Evolutionary conservation across 2,113 vertebrate genomes (phyloP).

Genomic region (Oenanthe melanoleuca): DNA sequence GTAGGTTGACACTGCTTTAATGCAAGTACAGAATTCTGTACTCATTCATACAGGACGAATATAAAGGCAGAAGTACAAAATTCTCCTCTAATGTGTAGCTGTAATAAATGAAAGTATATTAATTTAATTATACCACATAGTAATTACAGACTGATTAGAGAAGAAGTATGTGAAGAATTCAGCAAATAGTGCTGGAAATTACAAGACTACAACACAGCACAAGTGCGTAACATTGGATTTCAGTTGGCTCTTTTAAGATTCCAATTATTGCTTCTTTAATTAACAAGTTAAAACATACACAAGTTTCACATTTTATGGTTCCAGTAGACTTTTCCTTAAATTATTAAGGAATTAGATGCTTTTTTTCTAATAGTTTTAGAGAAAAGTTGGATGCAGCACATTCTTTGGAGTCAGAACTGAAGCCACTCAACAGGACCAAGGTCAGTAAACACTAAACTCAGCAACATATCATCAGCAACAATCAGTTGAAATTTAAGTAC

Average conservation of each 20-base stretch:
- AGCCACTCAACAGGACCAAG: neutral
- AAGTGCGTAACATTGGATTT: neutral
- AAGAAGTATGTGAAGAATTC: neutral
- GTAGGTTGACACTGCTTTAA: neutral
- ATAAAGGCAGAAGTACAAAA: conserved; percentile 30
- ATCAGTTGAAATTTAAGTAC: neutral
- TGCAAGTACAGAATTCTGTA: neutral
- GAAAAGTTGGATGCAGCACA: neutral
- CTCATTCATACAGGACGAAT: neutral
- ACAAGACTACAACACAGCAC: neutral
- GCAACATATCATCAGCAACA: neutral
- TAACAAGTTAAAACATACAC: conserved; percentile 49
- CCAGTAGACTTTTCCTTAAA: conserved; percentile 42
- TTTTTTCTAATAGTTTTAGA: neutral
- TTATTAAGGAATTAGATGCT: conserved; percentile 30
- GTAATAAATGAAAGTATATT: conserved; percentile 52
- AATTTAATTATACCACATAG: conserved; percentile 50
- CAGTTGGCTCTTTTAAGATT: neutral
- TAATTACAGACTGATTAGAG: conserved; percentile 51
- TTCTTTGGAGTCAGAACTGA: neutral
- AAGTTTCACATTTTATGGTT: neutral
- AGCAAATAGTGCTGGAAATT: conserved; percentile 28
- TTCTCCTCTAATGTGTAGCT: conserved; percentile 31
- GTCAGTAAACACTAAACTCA: neutral
- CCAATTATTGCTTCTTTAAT: conserved; percentile 48